Percentiles rank a stretch among this genome's conserved stretches.
These are phyloP conservation scores for Erythrolamprus reginae DNA, from an alignment of 2,113 vertebrate genomes.

Conservation along the genomic window DNA sequence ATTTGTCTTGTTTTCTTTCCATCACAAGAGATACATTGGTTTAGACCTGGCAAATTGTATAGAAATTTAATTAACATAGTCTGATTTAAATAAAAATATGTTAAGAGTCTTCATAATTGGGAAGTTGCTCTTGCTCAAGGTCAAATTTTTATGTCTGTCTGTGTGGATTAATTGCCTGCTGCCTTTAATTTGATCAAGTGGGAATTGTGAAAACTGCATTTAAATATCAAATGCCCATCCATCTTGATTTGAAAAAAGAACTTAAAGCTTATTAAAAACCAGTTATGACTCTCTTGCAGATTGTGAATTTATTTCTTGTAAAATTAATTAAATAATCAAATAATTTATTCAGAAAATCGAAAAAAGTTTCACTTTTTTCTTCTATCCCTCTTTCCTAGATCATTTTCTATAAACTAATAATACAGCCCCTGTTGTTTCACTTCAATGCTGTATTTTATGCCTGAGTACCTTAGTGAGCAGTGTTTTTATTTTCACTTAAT, in stretches of 20 bases:
- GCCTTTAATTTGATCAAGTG: constrained; percentile 51
- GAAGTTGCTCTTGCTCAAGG: constrained; percentile 42
- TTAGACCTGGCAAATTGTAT: constrained; percentile 38
- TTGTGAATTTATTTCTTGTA: constrained; percentile 29
- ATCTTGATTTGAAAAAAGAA: constrained; percentile 55
- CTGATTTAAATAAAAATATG: constrained; percentile 36
- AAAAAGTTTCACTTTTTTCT: constrained; percentile 1
- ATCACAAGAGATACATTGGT: constrained; percentile 11
- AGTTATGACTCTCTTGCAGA: constrained; percentile 24
- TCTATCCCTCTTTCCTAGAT: neutral
- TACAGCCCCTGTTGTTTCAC: neutral
- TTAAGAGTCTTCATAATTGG: constrained; percentile 39
- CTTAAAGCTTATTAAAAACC: constrained; percentile 42
- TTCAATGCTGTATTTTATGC: neutral
- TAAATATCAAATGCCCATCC: constrained; percentile 53
- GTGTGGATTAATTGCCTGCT: constrained; percentile 34
- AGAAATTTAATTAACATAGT: constrained; percentile 35
- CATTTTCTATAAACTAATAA: neutral
- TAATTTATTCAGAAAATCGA: constrained; percentile 5
- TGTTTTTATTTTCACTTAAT: neutral
- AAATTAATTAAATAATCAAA: neutral
- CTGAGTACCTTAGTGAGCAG: neutral
- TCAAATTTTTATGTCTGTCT: constrained; percentile 42
- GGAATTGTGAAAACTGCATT: constrained; percentile 42
- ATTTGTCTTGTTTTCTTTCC: constrained; percentile 31